Evolutionary conservation across 2,888 invertebrate genomes (phyloP), one percentile per base, ranked within the genome.

Genomic region (Gymnoscelis rufifasciata): DNA sequence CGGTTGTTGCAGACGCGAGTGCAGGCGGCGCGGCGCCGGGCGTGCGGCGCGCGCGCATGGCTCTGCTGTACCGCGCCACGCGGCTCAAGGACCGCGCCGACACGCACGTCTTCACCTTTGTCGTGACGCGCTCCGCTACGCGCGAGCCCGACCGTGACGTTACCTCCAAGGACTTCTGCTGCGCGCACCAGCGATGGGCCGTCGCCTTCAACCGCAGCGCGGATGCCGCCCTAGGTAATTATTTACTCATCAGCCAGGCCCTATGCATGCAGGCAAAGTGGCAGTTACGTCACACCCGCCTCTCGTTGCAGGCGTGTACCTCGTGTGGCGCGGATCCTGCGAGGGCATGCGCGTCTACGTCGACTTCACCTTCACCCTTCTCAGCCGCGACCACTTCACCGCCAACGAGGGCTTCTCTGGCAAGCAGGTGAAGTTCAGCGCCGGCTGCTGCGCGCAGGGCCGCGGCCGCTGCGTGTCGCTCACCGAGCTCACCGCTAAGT

Each of bases 51-150:
- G 44, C 78, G 86, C 90, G 89, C 89, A 94, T 94, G 93, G 93
- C 93, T 78, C 89, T 93, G 76, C 90, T 94, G 78, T 93, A 94
- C 86, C 92, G 95, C 74, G 93, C 94, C 83, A 93, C 94, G 78
- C 93, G 93, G 87, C 91, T 94, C 58, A 92, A 93, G 68, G 95
- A 95, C 89, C 91, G 94, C 75, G 92, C 92, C 78, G 93, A 94
- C 88, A 93, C 94, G 59, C 93, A 94, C 83, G 93, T 95, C 64
- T 95, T 95, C 88, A 94, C 94, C 50, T 95, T 95, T 82, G 92
- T 94, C 66, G 92, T 95, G 61, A 95, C 95, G 52, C 91, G 92
- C 64, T 93, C 92, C 47, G 93, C 94, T 57, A 92, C 93, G 37
- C 89, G 93, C 47, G 94, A 95, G 78, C 91, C 93, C 38, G 93